phyloP scores from a whole-genome alignment of 2,888 invertebrate genomes.

The Endotricha flammealis region DNA sequence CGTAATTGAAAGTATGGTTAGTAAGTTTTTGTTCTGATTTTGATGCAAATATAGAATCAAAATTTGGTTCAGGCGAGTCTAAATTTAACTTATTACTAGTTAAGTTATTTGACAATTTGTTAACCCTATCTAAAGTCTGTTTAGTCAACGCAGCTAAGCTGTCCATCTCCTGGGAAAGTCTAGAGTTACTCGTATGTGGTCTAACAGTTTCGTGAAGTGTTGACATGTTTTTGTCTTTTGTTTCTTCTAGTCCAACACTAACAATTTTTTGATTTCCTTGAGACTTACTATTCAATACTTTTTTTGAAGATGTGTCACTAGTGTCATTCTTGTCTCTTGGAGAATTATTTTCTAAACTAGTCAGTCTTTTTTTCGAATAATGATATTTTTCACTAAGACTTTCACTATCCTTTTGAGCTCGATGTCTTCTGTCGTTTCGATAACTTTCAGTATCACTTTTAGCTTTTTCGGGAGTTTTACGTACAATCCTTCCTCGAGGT shows the following conservation, averaged over 20 bases:
- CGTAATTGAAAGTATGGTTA: constrained; percentile 56
- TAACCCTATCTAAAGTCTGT: constrained; percentile 83
- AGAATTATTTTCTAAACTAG: constrained; percentile 73
- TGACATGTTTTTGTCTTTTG: constrained; percentile 58
- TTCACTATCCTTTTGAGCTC: constrained; percentile 72
- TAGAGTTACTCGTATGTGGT: constrained; percentile 56
- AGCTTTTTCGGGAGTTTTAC: constrained; percentile 62
- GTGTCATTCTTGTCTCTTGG: constrained; percentile 57
- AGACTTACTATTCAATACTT: constrained; percentile 48
- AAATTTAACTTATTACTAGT: constrained; percentile 68
- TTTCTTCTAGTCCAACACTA: constrained; percentile 44
- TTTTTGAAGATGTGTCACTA: constrained; percentile 54
- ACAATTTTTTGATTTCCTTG: constrained; percentile 40
- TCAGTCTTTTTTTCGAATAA: constrained; percentile 77
- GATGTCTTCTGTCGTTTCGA: constrained; percentile 64
- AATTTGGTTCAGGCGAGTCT: constrained; percentile 55
- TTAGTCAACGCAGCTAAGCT: constrained; percentile 81
- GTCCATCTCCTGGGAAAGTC: constrained; percentile 80
- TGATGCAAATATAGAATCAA: constrained; percentile 54
- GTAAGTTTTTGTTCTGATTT: constrained; percentile 53
- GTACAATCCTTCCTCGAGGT: constrained; percentile 40
- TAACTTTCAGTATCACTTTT: constrained; percentile 62
- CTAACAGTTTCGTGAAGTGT: constrained; percentile 67
- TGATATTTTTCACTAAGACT: constrained; percentile 74
- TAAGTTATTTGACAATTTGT: constrained; percentile 79